Conservation (phyloP, 2,888 invertebrate species). For the Spicauda simplicius region DNA sequence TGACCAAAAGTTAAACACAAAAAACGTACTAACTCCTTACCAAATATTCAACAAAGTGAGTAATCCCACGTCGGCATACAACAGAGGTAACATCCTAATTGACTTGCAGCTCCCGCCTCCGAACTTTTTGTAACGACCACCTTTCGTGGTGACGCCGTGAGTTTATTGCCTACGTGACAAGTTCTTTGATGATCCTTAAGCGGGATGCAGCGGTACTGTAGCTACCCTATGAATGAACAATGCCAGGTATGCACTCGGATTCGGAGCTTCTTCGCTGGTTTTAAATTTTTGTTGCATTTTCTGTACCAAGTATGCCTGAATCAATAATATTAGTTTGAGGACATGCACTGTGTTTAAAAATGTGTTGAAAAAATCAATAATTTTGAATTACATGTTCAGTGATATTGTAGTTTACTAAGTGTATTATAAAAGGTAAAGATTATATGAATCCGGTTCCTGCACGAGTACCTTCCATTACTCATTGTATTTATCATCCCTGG, state of each 20-base stretch:
- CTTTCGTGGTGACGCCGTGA: slow-evolving; percentile 62
- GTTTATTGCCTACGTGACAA: slow-evolving; percentile 73
- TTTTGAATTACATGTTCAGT: too few relatives aligned
- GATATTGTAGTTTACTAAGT: too few relatives aligned
- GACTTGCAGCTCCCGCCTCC: slow-evolving; percentile 61
- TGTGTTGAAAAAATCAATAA: too few relatives aligned
- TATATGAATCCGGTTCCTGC: too few relatives aligned
- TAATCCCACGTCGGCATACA: slow-evolving; percentile 45
- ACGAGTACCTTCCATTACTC: too few relatives aligned
- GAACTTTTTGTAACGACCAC: slow-evolving; percentile 63
- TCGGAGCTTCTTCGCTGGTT: slow-evolving; percentile 4
- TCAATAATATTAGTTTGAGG: background rate
- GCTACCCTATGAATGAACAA: slow-evolving; percentile 34
- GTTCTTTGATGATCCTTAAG: slow-evolving; percentile 51
- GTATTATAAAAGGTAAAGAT: too few relatives aligned
- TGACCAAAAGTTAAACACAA: too few relatives aligned
- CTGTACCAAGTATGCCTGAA: background rate
- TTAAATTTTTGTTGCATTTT: slow-evolving; percentile 24
- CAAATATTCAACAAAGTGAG: slow-evolving; percentile 38
- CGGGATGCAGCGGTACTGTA: slow-evolving; percentile 32
- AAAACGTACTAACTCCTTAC: background rate
- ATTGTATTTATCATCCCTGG: too few relatives aligned
- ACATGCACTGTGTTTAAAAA: too few relatives aligned
- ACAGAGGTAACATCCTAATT: slow-evolving; percentile 59
- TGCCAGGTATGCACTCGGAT: slow-evolving; percentile 18